A percentile compares a stretch with the other conserved stretches of the same genome.
These are phyloP conservation scores for Pyrochroa serraticornis DNA, from an alignment of 2,888 invertebrate genomes.

Conservation along the genomic window DNA sequence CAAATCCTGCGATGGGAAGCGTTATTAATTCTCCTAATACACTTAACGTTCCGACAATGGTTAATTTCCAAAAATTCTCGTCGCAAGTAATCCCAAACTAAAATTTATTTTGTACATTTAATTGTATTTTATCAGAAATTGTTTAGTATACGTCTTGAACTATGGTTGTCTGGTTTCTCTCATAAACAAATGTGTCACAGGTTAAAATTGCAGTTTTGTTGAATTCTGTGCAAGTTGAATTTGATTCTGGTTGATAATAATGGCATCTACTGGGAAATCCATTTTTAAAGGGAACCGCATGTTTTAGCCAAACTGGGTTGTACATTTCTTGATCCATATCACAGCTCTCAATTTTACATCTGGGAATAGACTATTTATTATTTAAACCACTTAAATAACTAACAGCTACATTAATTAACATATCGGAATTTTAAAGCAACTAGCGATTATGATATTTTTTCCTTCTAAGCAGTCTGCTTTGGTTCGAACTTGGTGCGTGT, in stretches of 20 bases:
- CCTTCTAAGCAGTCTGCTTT: too few species aligned
- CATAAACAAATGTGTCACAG: conserved; percentile 49
- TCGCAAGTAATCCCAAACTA: conserved; percentile 69
- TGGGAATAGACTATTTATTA: conserved; percentile 36
- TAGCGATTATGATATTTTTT: too few species aligned
- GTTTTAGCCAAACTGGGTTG: conserved; percentile 58
- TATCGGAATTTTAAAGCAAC: too few species aligned
- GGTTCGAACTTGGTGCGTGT: too few species aligned
- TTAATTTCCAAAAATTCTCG: conserved; percentile 69
- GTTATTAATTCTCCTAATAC: conserved; percentile 76
- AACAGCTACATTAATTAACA: too few species aligned
- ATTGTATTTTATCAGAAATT: neutral
- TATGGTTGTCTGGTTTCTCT: conserved; percentile 49
- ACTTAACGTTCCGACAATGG: conserved; percentile 74
- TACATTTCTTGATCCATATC: conserved; percentile 53
- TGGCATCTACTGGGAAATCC: conserved; percentile 42
- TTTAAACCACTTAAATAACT: too few species aligned
- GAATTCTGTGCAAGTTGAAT: conserved; percentile 32
- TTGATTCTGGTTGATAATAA: conserved; percentile 33
- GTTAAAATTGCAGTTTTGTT: conserved; percentile 31
- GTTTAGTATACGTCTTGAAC: conserved; percentile 49
- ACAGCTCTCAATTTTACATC: conserved; percentile 64
- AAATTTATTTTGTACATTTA: conserved; percentile 33
- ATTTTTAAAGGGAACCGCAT: conserved; percentile 57
- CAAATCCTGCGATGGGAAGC: conserved; percentile 67